Base-by-base conservation (phyloP, 2,888 invertebrate species). In the Netelia virgata region DNA sequence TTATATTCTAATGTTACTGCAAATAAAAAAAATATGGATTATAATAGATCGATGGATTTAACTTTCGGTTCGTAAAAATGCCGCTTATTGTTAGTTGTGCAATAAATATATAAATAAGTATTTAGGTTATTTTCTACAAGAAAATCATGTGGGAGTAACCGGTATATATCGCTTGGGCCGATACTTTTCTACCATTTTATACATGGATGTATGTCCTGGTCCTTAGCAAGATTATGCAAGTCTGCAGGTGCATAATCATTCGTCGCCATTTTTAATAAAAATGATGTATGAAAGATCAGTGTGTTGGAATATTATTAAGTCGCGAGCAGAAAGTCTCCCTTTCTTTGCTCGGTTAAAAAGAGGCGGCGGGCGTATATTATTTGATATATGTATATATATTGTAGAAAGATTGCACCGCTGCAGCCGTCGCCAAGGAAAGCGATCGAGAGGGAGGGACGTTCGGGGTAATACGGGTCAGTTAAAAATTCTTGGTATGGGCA, bases 251-350 rank as follows among this genome's bases (percentile, higher is more conserved):
- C 70, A 20, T 18, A 16, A 43, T 18, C 28, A 11, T 5, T 57
- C 78, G 63, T 63, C n/a, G 72, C 72, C 78, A 79, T 79, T 79
- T 79, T 79, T 70, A 72, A 79, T 79, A 79, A 79, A 70, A 79
- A 72, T 18, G 18, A 18, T 20, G 28, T 23, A 23, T 64, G 55
- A 53, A 64, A 72, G 78, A 79, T 79, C 78, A 72, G 72, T 79
- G 64, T 79, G 78, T 72, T 72, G 78, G 70, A 28, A 79, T 72
- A 72, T 79, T 79, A 79, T 72, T 79, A 79, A 79, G 78, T 55
- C 63, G 43, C 50, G 43, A 43, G 64, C 64, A n/a, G 63, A 55
- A 64, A 61, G 78, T 18, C 9, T 63, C 55, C 64, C 72, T 79
- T 79, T 79, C 63, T 53, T 79, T 72, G 36, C 5, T 36, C 64